Evolutionary conservation across 2,113 vertebrate species (phyloP).

Genomic region (Elephas maximus): DNA sequence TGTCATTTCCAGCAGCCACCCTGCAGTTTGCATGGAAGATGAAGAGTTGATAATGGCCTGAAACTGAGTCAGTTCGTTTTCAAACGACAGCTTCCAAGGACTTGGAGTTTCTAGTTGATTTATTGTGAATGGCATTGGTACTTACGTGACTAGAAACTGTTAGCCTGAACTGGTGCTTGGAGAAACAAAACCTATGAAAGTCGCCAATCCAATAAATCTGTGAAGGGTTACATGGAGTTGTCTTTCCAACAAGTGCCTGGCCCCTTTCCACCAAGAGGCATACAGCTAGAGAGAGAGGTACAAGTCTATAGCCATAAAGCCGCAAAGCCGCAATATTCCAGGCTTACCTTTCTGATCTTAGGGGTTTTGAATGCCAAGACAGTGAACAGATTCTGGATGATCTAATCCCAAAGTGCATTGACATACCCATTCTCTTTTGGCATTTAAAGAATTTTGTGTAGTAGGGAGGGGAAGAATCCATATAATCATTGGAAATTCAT

Average conservation of each 20-base stretch:
- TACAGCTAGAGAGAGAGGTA: neutral
- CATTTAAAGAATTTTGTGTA: neutral
- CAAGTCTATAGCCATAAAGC: neutral
- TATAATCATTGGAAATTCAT: neutral
- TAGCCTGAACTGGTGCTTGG: neutral
- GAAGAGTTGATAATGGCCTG: neutral
- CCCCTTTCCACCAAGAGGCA: neutral
- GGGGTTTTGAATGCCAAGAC: neutral
- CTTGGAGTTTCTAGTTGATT: neutral
- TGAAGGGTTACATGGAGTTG: neutral
- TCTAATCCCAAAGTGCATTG: neutral
- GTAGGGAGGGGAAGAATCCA: neutral
- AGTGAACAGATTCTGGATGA: neutral
- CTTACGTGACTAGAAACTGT: neutral
- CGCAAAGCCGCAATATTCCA: neutral
- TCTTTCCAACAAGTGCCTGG: neutral
- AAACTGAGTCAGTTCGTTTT: conserved; percentile 18
- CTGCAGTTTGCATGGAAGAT: neutral
- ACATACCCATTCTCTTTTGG: neutral
- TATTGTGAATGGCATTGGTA: neutral
- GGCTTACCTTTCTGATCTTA: neutral
- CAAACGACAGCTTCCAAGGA: neutral
- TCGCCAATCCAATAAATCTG: neutral
- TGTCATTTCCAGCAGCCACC: neutral
- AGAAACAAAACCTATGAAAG: conserved; percentile 53